A percentile compares a stretch with the other conserved stretches of the same genome.
These are phyloP conservation scores for Apis cerana DNA, from an alignment of 1,140 invertebrate species.

Conservation along the genomic window DNA sequence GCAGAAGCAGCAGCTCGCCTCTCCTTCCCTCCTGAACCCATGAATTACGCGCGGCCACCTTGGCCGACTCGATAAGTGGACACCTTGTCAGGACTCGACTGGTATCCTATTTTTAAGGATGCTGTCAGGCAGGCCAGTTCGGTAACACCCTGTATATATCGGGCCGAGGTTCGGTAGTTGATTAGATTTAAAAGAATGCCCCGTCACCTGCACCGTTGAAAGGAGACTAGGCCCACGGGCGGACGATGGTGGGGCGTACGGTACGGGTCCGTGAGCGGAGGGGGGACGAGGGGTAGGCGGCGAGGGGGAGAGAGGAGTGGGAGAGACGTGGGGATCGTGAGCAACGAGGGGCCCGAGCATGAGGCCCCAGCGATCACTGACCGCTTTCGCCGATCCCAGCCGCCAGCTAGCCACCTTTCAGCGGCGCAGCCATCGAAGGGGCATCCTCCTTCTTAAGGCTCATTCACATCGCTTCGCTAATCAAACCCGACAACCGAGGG, in stretches of 20 bases:
- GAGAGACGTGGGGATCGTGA: constrained; percentile 52
- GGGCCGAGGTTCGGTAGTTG: constrained; percentile 64
- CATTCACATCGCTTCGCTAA: constrained; percentile 68
- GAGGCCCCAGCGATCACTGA: constrained; percentile 68
- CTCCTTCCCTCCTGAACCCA: constrained; percentile 10
- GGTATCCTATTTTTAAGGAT: constrained; percentile 37
- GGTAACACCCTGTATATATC: constrained; percentile 57
- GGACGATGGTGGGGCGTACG: constrained; percentile 32
- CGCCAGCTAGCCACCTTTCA: constrained; percentile 70
- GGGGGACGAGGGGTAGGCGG: neutral
- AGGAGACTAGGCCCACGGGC: constrained; percentile 64
- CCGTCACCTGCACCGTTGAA: constrained; percentile 70
- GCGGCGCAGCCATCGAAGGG: constrained; percentile 62
- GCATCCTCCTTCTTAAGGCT: constrained; percentile 67
- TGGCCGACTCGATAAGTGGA: constrained; percentile 24
- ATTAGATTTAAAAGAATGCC: constrained; percentile 70
- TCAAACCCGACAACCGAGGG: constrained; percentile 59
- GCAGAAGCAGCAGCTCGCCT: neutral
- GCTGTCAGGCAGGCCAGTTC: constrained; percentile 34
- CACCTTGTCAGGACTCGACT: constrained; percentile 32
- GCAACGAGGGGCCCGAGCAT: constrained; percentile 62
- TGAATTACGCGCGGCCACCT: constrained; percentile 28
- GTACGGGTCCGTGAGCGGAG: neutral
- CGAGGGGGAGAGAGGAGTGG: neutral
- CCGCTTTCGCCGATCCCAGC: constrained; percentile 68